Percentiles rank a stretch among this genome's conserved stretches.
Evolutionary conservation across 2,888 invertebrate species (phyloP).

Genomic region (Suillia variegata): DNA sequence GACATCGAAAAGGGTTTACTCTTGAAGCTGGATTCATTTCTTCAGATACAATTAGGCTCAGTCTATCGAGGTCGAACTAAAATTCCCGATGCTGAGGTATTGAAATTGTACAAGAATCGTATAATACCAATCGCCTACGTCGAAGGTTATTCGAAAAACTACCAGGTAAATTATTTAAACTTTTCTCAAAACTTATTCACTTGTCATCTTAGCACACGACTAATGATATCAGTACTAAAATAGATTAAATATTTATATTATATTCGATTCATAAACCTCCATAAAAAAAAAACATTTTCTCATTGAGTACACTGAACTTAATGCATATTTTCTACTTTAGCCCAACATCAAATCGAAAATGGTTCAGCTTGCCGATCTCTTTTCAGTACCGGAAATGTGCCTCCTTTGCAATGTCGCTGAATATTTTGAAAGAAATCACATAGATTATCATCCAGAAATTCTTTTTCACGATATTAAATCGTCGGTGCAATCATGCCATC

Average conservation of each 20-base stretch:
- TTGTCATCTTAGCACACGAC: too few relatives aligned
- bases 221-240: too few relatives aligned
- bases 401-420: slow-evolving; percentile 92
- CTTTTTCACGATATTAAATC: slow-evolving; percentile 92
- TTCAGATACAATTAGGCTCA: slow-evolving; percentile 94
- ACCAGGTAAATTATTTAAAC: slow-evolving; percentile 71
- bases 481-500: slow-evolving; percentile 86
- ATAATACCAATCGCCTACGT: slow-evolving; percentile 87
- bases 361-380: slow-evolving; percentile 94
- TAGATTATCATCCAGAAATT: slow-evolving; percentile 94
- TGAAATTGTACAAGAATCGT: slow-evolving; percentile 81
- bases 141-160: slow-evolving; percentile 75
- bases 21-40: slow-evolving; percentile 92
- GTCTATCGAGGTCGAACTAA: slow-evolving; percentile 87
- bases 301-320: too few relatives aligned
- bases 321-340: slow-evolving; percentile 26
- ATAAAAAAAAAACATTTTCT: too few relatives aligned
- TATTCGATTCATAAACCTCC: too few relatives aligned
- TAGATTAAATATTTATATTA: too few relatives aligned
- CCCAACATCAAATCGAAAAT: slow-evolving; percentile 68
- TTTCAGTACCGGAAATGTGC: slow-evolving; percentile 96
- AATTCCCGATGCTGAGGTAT: slow-evolving; percentile 82
- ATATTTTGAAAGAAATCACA: slow-evolving; percentile 85
- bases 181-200: too few relatives aligned
- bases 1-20: slow-evolving; percentile 94